These are phyloP conservation scores for Gerris lacustris DNA, from an alignment of 2,888 invertebrate species.

Conservation along the genomic window DNA sequence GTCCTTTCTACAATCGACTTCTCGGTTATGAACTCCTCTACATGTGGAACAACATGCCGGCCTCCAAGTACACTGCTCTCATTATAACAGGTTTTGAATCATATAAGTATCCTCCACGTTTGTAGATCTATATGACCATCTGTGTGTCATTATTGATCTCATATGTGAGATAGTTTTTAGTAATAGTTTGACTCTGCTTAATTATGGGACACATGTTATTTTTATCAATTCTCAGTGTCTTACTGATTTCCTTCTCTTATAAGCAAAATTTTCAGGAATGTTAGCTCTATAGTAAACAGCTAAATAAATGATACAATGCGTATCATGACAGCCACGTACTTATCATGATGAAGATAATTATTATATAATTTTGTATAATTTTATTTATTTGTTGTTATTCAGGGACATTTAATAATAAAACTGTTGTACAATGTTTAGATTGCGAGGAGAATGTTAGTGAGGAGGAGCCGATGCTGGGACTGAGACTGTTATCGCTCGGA, in stretches of 20 bases:
- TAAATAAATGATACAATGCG: too few species aligned
- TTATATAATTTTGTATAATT: too few species aligned
- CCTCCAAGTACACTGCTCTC: conserved; percentile 29
- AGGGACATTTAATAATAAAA: too few species aligned
- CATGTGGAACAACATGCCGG: conserved; percentile 54
- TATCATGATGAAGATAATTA: too few species aligned
- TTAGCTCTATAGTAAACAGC: too few species aligned
- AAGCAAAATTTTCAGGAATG: too few species aligned
- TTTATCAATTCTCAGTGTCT: too few species aligned
- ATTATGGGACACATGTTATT: too few species aligned
- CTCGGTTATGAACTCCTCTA: conserved; percentile 53
- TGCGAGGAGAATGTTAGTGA: conserved; percentile 28
- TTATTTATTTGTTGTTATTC: too few species aligned
- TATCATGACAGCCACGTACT: too few species aligned
- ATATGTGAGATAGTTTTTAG: neutral
- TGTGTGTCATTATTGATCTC: neutral
- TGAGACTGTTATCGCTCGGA: conserved; percentile 44
- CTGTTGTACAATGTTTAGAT: conserved; percentile 13
- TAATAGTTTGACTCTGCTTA: neutral
- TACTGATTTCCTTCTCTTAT: too few species aligned
- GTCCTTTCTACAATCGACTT: conserved; percentile 42
- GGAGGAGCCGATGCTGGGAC: conserved; percentile 47
- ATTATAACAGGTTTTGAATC: neutral
- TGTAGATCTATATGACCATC: conserved; percentile 35
- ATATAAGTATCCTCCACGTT: conserved; percentile 34